These are phyloP conservation scores for Pedionomus torquatus DNA, from an alignment of 2,113 vertebrate genomes.

Conservation along the genomic window DNA sequence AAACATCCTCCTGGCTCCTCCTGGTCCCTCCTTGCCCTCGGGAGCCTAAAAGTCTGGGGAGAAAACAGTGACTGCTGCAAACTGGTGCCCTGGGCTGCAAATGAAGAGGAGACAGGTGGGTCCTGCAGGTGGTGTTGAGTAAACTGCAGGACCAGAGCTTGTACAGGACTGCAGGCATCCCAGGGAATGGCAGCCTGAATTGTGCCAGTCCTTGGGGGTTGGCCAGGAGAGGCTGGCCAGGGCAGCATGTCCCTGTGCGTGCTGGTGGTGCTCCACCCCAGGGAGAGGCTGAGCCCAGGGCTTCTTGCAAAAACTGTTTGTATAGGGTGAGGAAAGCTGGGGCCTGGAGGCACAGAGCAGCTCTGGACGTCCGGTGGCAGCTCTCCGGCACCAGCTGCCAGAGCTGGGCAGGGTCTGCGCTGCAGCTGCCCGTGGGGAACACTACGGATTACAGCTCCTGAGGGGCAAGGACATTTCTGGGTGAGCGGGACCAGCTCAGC, in stretches of 20 bases:
- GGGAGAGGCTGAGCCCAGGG: neutral
- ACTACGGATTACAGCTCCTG: neutral
- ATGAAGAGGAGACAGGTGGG: neutral
- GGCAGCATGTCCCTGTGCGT: neutral
- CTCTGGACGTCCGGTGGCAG: rapidly evolving
- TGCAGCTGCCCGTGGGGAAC: neutral
- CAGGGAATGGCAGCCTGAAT: rapidly evolving
- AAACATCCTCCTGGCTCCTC: neutral
- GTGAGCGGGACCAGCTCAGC: rapidly evolving
- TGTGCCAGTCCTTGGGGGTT: rapidly evolving
- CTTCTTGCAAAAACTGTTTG: conserved; percentile 22
- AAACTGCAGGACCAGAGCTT: neutral
- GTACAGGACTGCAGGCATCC: neutral
- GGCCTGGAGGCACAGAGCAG: neutral
- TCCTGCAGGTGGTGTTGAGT: neutral
- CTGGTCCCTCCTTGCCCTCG: neutral
- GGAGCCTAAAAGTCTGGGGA: neutral
- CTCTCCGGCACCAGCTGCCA: neutral
- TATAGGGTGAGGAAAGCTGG: neutral
- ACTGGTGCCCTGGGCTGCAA: neutral
- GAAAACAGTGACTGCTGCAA: neutral
- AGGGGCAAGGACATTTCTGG: neutral
- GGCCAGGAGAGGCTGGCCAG: neutral
- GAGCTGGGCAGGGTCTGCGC: neutral
- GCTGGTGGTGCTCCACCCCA: neutral